These are phyloP conservation scores for Cataglyphis altisquamis DNA, from an alignment of 2,888 invertebrate species.

Conservation along the genomic window DNA sequence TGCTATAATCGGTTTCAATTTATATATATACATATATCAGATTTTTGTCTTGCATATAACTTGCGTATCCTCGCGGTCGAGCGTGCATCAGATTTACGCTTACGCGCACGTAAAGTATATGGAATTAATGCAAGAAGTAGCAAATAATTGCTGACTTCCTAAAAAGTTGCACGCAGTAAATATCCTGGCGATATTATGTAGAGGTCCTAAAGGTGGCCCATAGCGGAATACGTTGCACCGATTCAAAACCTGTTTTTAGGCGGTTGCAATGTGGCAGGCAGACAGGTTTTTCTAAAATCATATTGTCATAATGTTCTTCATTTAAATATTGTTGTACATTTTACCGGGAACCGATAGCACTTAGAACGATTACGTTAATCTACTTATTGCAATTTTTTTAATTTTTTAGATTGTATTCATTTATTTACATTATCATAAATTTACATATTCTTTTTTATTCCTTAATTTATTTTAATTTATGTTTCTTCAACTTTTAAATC, in stretches of 20 bases:
- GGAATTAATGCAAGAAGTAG: constrained; percentile 38
- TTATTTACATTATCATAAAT: background rate
- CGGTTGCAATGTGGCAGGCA: background rate
- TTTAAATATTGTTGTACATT: constrained; percentile 1
- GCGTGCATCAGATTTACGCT: constrained; percentile 47
- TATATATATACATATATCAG: background rate
- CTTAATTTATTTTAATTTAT: background rate
- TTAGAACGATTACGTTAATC: background rate
- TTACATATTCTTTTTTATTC: background rate
- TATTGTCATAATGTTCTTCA: background rate
- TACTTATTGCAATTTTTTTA: background rate
- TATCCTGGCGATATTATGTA: constrained; percentile 11
- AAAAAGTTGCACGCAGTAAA: constrained; percentile 24
- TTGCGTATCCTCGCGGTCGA: constrained; percentile 4
- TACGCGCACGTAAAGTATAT: constrained; percentile 46
- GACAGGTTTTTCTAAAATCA: constrained; percentile 1
- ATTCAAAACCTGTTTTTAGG: constrained; percentile 42
- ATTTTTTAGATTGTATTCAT: background rate
- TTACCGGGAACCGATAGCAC: background rate
- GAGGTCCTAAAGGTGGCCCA: constrained; percentile 17
- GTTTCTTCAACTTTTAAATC: background rate
- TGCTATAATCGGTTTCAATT: background rate
- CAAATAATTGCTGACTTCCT: constrained; percentile 51
- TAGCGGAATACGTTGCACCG: constrained; percentile 16
- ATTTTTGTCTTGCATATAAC: constrained; percentile 10